A percentile compares a stretch with the other conserved stretches of the same genome.
phyloP scores from a whole-genome alignment of 2,888 invertebrate genomes.

The Eilema caniola region DNA sequence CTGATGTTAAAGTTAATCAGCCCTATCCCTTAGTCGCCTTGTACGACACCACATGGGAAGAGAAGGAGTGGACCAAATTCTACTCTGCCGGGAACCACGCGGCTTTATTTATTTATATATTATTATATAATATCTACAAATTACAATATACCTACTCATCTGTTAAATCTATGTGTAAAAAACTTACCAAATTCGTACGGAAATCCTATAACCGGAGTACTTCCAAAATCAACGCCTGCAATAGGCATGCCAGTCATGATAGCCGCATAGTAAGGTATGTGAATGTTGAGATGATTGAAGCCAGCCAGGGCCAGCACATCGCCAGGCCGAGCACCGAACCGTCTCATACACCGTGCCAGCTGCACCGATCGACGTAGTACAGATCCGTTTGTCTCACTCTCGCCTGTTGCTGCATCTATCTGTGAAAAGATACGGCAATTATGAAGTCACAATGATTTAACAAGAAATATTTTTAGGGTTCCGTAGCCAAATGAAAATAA shows the following conservation, averaged over 20 bases:
- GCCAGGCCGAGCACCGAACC: slow-evolving; percentile 64
- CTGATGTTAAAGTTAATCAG: no score
- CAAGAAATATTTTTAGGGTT: no score
- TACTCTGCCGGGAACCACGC: no score
- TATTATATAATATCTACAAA: no score
- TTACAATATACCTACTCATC: no score
- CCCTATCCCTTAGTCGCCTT: no score
- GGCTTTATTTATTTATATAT: no score
- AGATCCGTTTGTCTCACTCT: slow-evolving; percentile 66
- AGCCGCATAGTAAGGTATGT: slow-evolving; percentile 73
- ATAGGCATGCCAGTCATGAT: slow-evolving; percentile 69
- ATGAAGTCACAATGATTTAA: not conserved
- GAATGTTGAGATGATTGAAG: slow-evolving; percentile 70
- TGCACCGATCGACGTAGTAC: slow-evolving; percentile 64
- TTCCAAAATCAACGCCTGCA: slow-evolving; percentile 62
- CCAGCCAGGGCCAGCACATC: slow-evolving; percentile 72
- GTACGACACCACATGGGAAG: no score
- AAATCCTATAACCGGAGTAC: slow-evolving; percentile 35
- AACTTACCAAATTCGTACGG: slow-evolving; percentile 68
- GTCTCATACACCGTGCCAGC: slow-evolving; percentile 64
- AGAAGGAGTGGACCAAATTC: no score
- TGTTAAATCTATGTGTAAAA: not conserved
- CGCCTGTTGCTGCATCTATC: slow-evolving; percentile 75
- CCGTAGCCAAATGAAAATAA: no score
- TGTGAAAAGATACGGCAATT: slow-evolving; percentile 35